phyloP scores from a whole-genome alignment of 2,888 invertebrate species.

The Sarcophaga subvicina region DNA sequence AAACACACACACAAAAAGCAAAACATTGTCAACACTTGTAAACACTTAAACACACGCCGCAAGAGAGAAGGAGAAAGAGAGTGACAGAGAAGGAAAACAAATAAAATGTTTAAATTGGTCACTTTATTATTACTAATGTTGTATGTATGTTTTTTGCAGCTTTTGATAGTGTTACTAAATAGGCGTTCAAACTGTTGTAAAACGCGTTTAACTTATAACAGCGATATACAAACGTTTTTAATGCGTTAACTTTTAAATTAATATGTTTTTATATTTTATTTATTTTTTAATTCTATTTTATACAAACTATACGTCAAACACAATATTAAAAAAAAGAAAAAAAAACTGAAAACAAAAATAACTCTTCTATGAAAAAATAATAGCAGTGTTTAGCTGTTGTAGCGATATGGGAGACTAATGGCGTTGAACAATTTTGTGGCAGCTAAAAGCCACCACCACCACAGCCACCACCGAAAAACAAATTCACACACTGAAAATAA shows the following conservation, averaged over 20 bases:
- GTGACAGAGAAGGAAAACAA: not conserved
- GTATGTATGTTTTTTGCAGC: not conserved
- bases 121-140: not conserved
- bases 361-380: slow-evolving; percentile 8
- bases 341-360: slow-evolving; percentile 16
- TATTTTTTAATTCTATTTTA: slow-evolving; percentile 52
- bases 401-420: slow-evolving; percentile 66
- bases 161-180: not conserved
- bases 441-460: slow-evolving; percentile 51
- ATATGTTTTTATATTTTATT: slow-evolving; percentile 45
- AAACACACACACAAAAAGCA: not conserved
- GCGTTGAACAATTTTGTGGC: slow-evolving; percentile 61
- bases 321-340: slow-evolving; percentile 39
- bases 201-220: not conserved
- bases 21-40: not conserved
- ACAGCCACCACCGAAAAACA: slow-evolving; percentile 39
- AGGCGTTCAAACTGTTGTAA: not conserved
- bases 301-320: slow-evolving; percentile 36
- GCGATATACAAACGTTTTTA: not conserved
- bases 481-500: slow-evolving; percentile 47
- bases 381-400: slow-evolving; percentile 59
- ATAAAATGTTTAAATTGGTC: not conserved
- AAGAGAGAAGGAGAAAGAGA: too few relatives aligned
- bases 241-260: slow-evolving; percentile 12
- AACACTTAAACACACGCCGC: not conserved